Base-by-base conservation (phyloP, 2,797 vertebrate genomes). In the Rhynchotus rufescens region DNA sequence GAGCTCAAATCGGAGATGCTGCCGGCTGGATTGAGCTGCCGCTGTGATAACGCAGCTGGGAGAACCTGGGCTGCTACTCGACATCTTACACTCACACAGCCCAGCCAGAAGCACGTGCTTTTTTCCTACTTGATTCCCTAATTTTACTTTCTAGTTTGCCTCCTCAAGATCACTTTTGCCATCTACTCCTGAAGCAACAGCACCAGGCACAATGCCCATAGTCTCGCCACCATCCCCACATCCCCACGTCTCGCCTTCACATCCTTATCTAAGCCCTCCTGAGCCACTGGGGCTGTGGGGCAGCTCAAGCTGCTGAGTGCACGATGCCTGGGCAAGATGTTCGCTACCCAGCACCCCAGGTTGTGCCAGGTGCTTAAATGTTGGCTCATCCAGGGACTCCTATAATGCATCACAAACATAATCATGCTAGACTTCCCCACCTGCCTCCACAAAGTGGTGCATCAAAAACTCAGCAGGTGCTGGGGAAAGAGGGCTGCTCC, bases 361-460 rank as follows among this genome's bases (percentile, higher is more conserved):
- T 28, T n/a, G 61, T n/a, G n/a, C 75, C 77, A 80, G 15, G 8
- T 56, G 67, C 16, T 1, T 68, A 59, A 80, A 74, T 89, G 10
- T n/a, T 72, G 77, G 71, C 40, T 49, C 30, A 9, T 16, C 56
- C 47, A 15, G 45, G 13, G 45, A 10, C 47, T 66, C n/a, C 0
- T 8, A 12, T 28, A 69, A 47, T 7, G 47, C 47, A 49, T 7
- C 47, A 49, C 23, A 49, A 25, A 13, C 21, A 25, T 25, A 51
- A 15, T 34, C 34, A 32, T 2, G 1, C 12, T 20, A 44, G 23
- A 30, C 30, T 30, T 19, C n/a, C 74, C 36, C 30, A 26, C 49
- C 14, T 44, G 32, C 47, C 64, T 59, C 32, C 34, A 14, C 0
- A 0, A n/a, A 90, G 40, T 0, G 0, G 38, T 73, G 28, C 30